Conservation (phyloP, 2,888 invertebrate species). For the Nomada goodeniana region DNA sequence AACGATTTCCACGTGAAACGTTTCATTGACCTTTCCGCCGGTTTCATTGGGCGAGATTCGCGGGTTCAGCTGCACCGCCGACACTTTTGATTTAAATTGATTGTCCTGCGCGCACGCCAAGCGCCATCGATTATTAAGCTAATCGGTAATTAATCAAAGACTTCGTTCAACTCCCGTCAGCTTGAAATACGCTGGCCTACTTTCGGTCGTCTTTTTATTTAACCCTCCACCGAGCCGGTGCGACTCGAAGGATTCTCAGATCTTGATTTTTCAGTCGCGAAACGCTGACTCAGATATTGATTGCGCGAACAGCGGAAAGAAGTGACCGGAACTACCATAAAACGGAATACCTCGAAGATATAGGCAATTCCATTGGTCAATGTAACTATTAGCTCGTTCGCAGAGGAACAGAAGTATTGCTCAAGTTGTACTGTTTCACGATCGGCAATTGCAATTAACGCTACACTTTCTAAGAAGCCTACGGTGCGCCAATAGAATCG, state of each 20-base stretch:
- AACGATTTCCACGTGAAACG: conserved; percentile 47
- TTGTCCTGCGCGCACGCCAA: background rate
- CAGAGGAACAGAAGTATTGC: background rate
- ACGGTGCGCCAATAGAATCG: too few relatives aligned
- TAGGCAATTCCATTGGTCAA: background rate
- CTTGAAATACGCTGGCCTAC: background rate
- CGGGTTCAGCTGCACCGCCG: conserved; percentile 5
- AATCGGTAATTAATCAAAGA: conserved; percentile 44
- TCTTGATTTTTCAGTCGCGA: background rate
- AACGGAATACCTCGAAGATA: background rate
- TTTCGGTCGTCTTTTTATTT: background rate
- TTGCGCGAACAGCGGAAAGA: background rate
- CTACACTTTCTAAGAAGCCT: too few relatives aligned
- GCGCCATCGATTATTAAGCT: conserved; percentile 27
- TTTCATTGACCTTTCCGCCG: conserved; percentile 32
- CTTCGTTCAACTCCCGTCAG: conserved; percentile 9
- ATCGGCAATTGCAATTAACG: too few relatives aligned
- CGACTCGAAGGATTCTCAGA: background rate
- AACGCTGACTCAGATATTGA: conserved; percentile 14
- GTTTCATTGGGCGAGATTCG: conserved; percentile 11
- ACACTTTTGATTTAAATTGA: conserved; percentile 38
- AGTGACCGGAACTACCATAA: background rate
- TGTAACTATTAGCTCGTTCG: background rate
- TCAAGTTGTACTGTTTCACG: background rate
- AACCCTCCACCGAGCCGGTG: background rate